A percentile compares a stretch with the other conserved stretches of the same genome.
Evolutionary conservation across 1,140 invertebrate genomes (phyloP).

Genomic region (Caenorhabditis briggsae): DNA sequence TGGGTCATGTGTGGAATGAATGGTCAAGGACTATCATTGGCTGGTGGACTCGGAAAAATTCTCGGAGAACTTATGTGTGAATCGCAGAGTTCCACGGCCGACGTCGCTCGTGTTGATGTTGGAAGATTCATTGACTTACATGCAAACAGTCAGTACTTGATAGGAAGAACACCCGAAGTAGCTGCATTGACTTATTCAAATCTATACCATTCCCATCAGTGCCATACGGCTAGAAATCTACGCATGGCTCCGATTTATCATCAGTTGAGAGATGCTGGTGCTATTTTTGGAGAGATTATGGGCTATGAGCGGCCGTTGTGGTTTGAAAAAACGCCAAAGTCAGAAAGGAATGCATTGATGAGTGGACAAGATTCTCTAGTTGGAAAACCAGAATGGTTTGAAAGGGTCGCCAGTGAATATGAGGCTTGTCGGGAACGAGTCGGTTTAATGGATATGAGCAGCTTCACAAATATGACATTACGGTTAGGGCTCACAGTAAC

Average conservation of each 20-base stretch:
- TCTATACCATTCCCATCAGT: slow-evolving; percentile 85
- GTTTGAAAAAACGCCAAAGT: slow-evolving; percentile 81
- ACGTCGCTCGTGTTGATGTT: slow-evolving; percentile 92
- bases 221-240: slow-evolving; percentile 89
- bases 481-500: slow-evolving; percentile 81
- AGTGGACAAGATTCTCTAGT: slow-evolving; percentile 72
- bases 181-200: slow-evolving; percentile 80
- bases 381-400: slow-evolving; percentile 92
- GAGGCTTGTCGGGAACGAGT: slow-evolving; percentile 92
- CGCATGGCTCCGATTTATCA: slow-evolving; percentile 96
- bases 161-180: slow-evolving; percentile 92
- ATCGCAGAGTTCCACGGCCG: slow-evolving; percentile 84
- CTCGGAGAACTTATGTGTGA: slow-evolving; percentile 90
- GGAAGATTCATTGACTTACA: slow-evolving; percentile 92
- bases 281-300: slow-evolving; percentile 98
- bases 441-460: slow-evolving; percentile 95
- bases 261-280: slow-evolving; percentile 89
- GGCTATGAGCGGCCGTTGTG: slow-evolving; percentile 95
- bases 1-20: slow-evolving; percentile 95
- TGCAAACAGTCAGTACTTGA: slow-evolving; percentile 93
- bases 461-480: slow-evolving; percentile 95
- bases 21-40: slow-evolving; percentile 90
- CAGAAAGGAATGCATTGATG: slow-evolving; percentile 69
- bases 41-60: slow-evolving; percentile 91
- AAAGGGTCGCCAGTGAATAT: slow-evolving; percentile 89